Percentiles rank a stretch among this genome's conserved stretches.
Conservation (phyloP, 2,797 vertebrate genomes). For the Oreonectes daqikongensis region DNA sequence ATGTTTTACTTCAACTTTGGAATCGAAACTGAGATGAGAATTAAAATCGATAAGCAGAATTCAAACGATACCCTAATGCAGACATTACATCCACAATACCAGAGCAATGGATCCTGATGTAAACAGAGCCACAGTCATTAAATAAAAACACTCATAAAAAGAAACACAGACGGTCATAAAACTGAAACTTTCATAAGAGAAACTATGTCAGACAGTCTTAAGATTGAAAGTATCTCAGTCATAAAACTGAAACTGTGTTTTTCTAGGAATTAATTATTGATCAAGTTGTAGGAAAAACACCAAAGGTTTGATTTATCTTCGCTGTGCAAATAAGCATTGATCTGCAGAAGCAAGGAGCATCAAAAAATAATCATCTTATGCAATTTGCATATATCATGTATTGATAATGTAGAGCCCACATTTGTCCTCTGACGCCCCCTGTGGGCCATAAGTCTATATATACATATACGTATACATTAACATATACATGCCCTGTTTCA, state of each 20-base stretch:
- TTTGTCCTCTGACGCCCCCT: slow-evolving; percentile 28
- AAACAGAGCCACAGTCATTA: not conserved
- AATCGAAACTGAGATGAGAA: too few species aligned
- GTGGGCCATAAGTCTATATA: not conserved
- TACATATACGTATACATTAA: too few species aligned
- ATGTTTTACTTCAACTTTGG: too few species aligned
- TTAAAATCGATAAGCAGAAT: too few species aligned
- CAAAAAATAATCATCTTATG: not conserved
- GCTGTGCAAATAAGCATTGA: not conserved
- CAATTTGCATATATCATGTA: not conserved
- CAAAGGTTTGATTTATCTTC: not conserved
- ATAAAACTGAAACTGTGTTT: not conserved
- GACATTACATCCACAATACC: too few species aligned
- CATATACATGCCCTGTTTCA: too few species aligned
- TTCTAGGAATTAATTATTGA: not conserved
- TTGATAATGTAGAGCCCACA: not conserved
- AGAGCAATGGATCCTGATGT: not conserved
- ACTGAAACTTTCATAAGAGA: not conserved
- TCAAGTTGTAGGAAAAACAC: not conserved
- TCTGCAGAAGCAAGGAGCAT: not conserved
- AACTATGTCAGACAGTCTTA: not conserved
- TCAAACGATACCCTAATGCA: too few species aligned
- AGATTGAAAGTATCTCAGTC: not conserved
- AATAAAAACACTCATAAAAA: not conserved
- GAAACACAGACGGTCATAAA: not conserved